phyloP scores from a whole-genome alignment of 2,888 invertebrate species.

The Eupithecia exiguata region DNA sequence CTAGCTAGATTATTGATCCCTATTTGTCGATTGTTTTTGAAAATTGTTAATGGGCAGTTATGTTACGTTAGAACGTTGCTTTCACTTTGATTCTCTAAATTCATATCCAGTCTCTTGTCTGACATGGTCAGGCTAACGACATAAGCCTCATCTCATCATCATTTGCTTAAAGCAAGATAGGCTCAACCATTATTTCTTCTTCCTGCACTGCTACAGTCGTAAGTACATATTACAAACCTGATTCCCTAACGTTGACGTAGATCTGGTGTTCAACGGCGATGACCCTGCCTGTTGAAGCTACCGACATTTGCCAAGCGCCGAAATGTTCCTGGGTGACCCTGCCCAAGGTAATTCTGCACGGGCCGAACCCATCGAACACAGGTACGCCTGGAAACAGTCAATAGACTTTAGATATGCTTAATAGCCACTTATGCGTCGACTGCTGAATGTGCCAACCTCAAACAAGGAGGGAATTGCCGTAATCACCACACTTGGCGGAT shows the following conservation, averaged over 20 bases:
- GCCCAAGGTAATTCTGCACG: constrained; percentile 59
- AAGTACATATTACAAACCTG: constrained; percentile 51
- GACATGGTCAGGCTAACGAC: too few species aligned
- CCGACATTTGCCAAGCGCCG: constrained; percentile 63
- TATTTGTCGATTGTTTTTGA: background rate
- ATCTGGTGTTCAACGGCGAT: constrained; percentile 52
- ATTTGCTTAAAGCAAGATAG: too few species aligned
- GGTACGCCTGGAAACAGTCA: constrained; percentile 23
- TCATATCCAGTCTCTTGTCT: too few species aligned
- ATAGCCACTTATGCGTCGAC: too few species aligned
- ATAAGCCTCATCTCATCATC: too few species aligned
- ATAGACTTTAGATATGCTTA: background rate
- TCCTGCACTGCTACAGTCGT: too few species aligned
- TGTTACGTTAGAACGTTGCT: background rate
- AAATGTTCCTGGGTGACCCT: constrained; percentile 55
- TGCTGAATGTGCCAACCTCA: too few species aligned
- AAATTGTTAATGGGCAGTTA: background rate
- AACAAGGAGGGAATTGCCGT: too few species aligned
- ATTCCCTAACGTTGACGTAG: constrained; percentile 50
- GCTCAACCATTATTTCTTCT: too few species aligned
- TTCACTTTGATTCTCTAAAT: background rate
- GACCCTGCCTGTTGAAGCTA: constrained; percentile 59
- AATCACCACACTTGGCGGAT: too few species aligned
- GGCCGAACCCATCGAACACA: constrained; percentile 65
- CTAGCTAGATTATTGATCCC: background rate